phyloP scores from a whole-genome alignment of 2,888 invertebrate species.

The Autographa gamma region DNA sequence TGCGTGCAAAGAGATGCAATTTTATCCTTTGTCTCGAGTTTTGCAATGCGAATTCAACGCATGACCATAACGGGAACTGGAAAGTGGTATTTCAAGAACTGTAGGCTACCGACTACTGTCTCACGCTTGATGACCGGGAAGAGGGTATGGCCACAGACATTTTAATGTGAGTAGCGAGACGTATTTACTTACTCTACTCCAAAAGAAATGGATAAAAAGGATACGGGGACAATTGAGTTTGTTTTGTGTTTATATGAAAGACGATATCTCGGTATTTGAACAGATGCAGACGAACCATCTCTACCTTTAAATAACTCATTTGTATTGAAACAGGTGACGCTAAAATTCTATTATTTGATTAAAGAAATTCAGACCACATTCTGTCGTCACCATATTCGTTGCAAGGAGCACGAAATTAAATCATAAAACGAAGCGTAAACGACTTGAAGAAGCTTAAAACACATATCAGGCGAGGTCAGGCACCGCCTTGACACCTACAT shows the following conservation, averaged over 20 bases:
- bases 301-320: conserved; percentile 5
- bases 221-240: conserved; percentile 5
- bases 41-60: conserved; percentile 63
- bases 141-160: conserved; percentile 21
- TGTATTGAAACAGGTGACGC: conserved; percentile 24
- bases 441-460: conserved; percentile 32
- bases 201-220: conserved; percentile 14
- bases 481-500: conserved; percentile 36
- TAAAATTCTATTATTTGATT: neutral
- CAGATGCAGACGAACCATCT: conserved; percentile 24
- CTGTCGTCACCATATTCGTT: neutral
- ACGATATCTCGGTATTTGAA: conserved; percentile 32
- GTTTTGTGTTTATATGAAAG: conserved; percentile 5
- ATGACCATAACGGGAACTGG: conserved; percentile 66
- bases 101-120: conserved; percentile 44
- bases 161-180: conserved; percentile 1
- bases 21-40: conserved; percentile 63
- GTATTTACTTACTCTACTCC: neutral
- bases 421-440: conserved; percentile 11
- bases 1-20: conserved; percentile 65
- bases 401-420: neutral
- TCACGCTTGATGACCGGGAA: conserved; percentile 29
- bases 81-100: conserved; percentile 64
- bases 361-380: conserved; percentile 24
- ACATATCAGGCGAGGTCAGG: conserved; percentile 41